Conservation (phyloP, 1,140 invertebrate species). For the Apis laboriosa region DNA sequence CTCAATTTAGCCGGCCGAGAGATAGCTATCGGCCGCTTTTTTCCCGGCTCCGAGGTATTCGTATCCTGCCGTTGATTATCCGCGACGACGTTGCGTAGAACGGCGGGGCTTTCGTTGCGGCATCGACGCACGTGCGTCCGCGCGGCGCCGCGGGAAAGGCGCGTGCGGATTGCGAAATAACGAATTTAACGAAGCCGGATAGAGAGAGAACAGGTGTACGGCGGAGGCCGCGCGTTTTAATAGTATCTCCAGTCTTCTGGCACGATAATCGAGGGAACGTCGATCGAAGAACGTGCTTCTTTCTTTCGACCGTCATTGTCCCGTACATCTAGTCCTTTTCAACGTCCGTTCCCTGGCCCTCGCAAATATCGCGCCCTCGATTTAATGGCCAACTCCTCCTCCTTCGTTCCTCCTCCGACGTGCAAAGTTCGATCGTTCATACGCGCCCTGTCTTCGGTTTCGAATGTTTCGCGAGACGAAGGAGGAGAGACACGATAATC, state of each 20-base stretch:
- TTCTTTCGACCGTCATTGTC: too few relatives aligned
- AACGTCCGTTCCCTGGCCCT: too few relatives aligned
- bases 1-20: constrained; percentile 45
- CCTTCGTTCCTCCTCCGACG: not conserved
- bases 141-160: constrained; percentile 60
- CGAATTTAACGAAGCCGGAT: constrained; percentile 64
- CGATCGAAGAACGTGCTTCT: too few relatives aligned
- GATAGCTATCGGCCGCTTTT: constrained; percentile 46
- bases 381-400: too few relatives aligned
- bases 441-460: not conserved
- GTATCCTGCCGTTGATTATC: constrained; percentile 54
- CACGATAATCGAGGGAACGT: constrained; percentile 40
- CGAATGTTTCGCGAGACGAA: too few relatives aligned
- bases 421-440: not conserved
- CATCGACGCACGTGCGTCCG: constrained; percentile 64
- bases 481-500: constrained; percentile 38
- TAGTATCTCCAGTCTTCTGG: constrained; percentile 40
- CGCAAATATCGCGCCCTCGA: too few relatives aligned
- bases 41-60: constrained; percentile 32
- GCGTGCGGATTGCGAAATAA: constrained; percentile 64
- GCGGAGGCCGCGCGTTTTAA: constrained; percentile 38
- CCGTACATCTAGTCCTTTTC: too few relatives aligned
- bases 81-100: constrained; percentile 42
- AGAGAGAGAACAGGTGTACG: constrained; percentile 56
- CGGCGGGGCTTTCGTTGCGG: constrained; percentile 37